Conservation (phyloP, 2,797 vertebrate genomes). For the Gadopsis marmoratus region DNA sequence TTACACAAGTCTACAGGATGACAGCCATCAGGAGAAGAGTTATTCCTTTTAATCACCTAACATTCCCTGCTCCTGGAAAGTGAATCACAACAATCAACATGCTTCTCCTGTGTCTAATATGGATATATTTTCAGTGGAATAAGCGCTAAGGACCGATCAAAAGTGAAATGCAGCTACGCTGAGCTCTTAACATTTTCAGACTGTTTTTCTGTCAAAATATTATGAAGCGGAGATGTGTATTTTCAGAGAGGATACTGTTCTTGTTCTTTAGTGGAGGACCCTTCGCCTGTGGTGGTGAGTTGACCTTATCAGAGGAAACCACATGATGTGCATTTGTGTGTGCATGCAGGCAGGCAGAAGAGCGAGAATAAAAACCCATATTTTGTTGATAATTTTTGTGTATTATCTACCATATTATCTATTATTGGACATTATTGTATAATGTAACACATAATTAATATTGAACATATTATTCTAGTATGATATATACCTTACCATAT, state of each 20-base stretch:
- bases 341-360: background rate
- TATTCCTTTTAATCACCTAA: background rate
- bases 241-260: background rate
- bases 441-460: too few species aligned
- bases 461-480: background rate
- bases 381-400: background rate
- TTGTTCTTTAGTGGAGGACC: slow-evolving; percentile 21
- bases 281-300: slow-evolving; percentile 16
- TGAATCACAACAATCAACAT: background rate
- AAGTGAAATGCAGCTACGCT: background rate
- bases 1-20: background rate
- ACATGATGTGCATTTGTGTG: background rate
- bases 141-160: background rate
- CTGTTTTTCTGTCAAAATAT: background rate
- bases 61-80: background rate
- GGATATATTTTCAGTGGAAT: background rate
- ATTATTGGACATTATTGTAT: background rate
- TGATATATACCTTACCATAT: background rate
- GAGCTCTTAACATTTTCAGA: background rate
- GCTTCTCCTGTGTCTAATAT: slow-evolving; percentile 5
- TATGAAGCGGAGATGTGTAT: slow-evolving; percentile 20
- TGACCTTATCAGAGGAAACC: slow-evolving; percentile 41
- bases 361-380: background rate
- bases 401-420: background rate
- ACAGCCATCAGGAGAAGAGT: background rate